Conservation (phyloP, 2,113 vertebrate species). For the Chlorodrepanis virens region DNA sequence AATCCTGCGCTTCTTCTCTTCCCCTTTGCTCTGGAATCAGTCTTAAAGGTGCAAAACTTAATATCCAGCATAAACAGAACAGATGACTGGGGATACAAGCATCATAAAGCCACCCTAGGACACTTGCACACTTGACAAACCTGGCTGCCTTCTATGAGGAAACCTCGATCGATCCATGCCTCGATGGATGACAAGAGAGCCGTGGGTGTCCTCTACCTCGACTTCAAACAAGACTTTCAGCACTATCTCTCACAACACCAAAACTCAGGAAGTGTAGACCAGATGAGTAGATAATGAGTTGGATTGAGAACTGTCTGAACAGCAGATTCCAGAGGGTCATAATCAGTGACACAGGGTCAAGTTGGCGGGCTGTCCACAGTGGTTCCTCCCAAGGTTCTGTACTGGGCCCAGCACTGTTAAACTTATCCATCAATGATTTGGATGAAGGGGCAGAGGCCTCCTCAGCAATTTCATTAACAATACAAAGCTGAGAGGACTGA, state of each 20-base stretch:
- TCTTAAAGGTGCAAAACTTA: not conserved
- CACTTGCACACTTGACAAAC: not conserved
- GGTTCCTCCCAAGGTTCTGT: not conserved
- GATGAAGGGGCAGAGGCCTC: not conserved
- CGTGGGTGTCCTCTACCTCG: fast-evolving
- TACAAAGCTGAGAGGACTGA: not conserved
- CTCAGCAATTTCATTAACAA: not conserved
- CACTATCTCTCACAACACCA: not conserved
- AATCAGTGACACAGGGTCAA: not conserved
- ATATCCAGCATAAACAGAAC: not conserved
- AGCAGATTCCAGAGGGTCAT: not conserved
- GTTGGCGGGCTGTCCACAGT: not conserved
- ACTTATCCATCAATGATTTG: not conserved
- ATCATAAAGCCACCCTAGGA: not conserved
- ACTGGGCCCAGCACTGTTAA: not conserved
- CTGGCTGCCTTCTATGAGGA: not conserved
- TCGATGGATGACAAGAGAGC: not conserved
- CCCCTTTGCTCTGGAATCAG: not conserved
- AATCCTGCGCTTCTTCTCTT: not conserved
- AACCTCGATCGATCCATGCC: not conserved
- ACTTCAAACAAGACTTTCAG: not conserved
- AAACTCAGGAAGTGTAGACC: not conserved
- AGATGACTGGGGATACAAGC: not conserved
- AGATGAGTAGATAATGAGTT: not conserved
- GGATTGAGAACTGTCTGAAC: not conserved